Evolutionary conservation across 1,140 invertebrate species (phyloP), one percentile per base, ranked within the genome.

Genomic region (Heliconius himera): DNA sequence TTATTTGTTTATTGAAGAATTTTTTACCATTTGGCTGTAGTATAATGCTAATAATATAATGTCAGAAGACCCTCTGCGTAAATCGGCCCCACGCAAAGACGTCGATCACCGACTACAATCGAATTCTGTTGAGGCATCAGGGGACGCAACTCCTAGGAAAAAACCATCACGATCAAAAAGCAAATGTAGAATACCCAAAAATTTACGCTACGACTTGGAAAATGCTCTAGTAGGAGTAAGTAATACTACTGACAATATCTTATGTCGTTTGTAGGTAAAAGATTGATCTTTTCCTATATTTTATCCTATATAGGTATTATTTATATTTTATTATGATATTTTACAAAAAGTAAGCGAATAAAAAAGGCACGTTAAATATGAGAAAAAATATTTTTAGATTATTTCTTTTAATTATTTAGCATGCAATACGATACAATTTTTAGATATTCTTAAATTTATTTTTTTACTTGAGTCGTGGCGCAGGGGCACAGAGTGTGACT

Each of bases 131-230:
- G 89, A 89, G 41, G 77, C 80, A 13, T 82, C 86, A 22, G 88
- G 82, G 1, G 90, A 88, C 56, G 73, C 66, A 4, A 36, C 26
- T 49, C 22, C 54, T 70, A 75, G 33, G 79, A 83, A 84, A 41
- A 29, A 60, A 29, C 72, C 80, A 73, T 74, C 83, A 75, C 73
- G 81, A 71, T 85, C 76, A 73, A 87, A 83, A 77, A 87, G 77
- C 74, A 90, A 84, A 80, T 85, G 84, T 81, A 90, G 83, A 75
- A 86, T 93, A 83, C 91, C 92, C 1, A 93, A 89, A 84, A 89
- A 70, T 51, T 26, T 93, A 16, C 89, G 91, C 1, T 85, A 90
- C 74, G 93, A 93, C 74, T 85, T 94, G 77, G 93, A 94, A 79
- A 92, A 90, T 76, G 92, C 93, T 8, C 84, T 94, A 81, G 87